phyloP scores from a whole-genome alignment of 2,113 vertebrate species.

The Pelmatolapia mariae region DNA sequence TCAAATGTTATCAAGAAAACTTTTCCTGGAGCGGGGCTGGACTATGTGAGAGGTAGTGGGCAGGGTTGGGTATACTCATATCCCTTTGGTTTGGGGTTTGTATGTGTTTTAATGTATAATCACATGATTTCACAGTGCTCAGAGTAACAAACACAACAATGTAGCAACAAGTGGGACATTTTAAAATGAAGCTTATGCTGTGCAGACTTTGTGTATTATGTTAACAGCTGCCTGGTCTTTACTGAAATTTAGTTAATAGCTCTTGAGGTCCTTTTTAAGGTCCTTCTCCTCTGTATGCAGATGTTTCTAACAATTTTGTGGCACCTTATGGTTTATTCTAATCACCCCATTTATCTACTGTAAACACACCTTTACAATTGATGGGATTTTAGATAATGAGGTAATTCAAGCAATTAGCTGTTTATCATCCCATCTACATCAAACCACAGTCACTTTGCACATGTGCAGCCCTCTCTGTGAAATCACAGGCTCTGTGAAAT shows the following conservation, averaged over 20 bases:
- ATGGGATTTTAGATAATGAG: not conserved
- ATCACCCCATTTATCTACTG: not conserved
- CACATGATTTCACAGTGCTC: not conserved
- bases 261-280: not conserved
- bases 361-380: not conserved
- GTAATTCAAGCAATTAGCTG: not conserved
- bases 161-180: not conserved
- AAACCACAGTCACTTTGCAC: not conserved
- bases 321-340: not conserved
- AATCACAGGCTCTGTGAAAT: not conserved
- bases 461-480: not conserved
- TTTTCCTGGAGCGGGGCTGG: not conserved
- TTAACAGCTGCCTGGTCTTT: conserved; percentile 4
- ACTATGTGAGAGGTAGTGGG: accelerated
- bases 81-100: not conserved
- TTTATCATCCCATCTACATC: accelerated
- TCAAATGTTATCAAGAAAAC: not conserved
- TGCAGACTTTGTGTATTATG: not conserved
- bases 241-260: not conserved
- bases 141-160: not conserved
- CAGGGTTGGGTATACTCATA: not conserved
- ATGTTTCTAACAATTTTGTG: not conserved
- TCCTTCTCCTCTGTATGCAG: not conserved
- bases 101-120: not conserved
- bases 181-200: not conserved